Percentiles rank a stretch among this genome's conserved stretches.
phyloP scores from a whole-genome alignment of 2,797 vertebrate species.

The Liasis olivaceus region DNA sequence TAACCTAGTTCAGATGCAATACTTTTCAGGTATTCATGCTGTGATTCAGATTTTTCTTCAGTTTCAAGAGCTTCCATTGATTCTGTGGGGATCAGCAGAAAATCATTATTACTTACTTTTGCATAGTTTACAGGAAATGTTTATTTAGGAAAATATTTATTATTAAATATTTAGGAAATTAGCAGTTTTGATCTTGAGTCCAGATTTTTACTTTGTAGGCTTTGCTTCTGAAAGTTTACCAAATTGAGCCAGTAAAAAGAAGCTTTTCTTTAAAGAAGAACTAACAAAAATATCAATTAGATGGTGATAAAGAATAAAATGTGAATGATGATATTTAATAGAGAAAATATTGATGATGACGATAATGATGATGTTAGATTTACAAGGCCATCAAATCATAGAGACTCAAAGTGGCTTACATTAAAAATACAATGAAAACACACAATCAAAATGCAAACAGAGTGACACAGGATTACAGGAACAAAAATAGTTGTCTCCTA shows the following conservation, averaged over 20 bases:
- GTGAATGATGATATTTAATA: background rate
- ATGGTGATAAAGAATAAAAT: background rate
- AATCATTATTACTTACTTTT: background rate
- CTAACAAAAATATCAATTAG: background rate
- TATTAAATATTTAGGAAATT: background rate
- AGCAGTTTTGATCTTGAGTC: background rate
- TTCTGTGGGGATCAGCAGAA: constrained; percentile 23
- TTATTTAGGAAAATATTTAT: no score
- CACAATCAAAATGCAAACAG: background rate
- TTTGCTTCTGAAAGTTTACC: background rate
- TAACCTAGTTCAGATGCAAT: constrained; percentile 30
- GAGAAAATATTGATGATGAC: background rate
- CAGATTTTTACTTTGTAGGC: background rate
- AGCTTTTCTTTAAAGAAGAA: background rate
- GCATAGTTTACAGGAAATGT: background rate
- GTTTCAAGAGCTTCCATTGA: constrained; percentile 27
- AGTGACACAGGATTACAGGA: background rate
- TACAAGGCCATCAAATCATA: background rate
- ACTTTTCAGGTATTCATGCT: constrained; percentile 1
- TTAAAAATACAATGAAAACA: background rate
- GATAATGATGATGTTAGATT: background rate
- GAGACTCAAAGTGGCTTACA: background rate
- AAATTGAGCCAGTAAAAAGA: background rate
- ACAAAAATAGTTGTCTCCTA: background rate
- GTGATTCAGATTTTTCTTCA: constrained; percentile 7